Conservation (phyloP, 2,797 vertebrate genomes). For the Pipistrellus nathusii region DNA sequence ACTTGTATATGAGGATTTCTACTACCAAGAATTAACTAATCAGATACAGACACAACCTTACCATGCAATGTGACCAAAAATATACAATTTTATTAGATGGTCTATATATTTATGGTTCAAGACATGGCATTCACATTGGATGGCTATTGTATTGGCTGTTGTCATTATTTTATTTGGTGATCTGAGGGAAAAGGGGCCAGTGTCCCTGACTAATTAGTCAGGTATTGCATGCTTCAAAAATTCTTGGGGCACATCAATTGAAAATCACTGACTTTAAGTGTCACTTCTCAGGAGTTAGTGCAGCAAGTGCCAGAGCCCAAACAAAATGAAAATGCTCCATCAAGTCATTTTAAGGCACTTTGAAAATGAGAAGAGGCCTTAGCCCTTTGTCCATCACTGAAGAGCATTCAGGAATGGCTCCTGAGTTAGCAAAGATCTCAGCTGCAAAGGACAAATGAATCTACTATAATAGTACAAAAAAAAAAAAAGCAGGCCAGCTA, state of each 20-base stretch:
- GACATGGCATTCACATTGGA: background rate
- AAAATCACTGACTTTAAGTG: background rate
- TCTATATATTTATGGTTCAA: background rate
- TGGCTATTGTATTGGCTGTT: background rate
- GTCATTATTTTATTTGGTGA: too few species aligned
- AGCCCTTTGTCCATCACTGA: constrained; percentile 25
- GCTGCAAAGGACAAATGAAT: constrained; percentile 38
- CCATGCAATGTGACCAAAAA: background rate
- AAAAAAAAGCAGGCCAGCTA: background rate
- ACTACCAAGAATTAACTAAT: background rate
- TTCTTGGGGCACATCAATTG: background rate
- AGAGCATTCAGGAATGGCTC: constrained; percentile 47
- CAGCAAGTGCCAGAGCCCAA: background rate
- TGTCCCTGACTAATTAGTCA: background rate
- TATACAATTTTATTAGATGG: background rate
- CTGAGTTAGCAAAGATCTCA: constrained; percentile 21
- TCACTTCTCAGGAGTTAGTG: constrained; percentile 46
- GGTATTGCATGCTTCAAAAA: background rate
- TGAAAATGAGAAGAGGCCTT: constrained; percentile 59
- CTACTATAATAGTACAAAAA: background rate
- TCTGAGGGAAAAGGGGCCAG: background rate
- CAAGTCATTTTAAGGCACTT: constrained; percentile 52
- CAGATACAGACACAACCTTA: background rate
- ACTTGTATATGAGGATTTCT: background rate
- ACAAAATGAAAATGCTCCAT: constrained; percentile 50